These are phyloP conservation scores for Ophraella communa DNA, from an alignment of 2,888 invertebrate species.

Conservation along the genomic window DNA sequence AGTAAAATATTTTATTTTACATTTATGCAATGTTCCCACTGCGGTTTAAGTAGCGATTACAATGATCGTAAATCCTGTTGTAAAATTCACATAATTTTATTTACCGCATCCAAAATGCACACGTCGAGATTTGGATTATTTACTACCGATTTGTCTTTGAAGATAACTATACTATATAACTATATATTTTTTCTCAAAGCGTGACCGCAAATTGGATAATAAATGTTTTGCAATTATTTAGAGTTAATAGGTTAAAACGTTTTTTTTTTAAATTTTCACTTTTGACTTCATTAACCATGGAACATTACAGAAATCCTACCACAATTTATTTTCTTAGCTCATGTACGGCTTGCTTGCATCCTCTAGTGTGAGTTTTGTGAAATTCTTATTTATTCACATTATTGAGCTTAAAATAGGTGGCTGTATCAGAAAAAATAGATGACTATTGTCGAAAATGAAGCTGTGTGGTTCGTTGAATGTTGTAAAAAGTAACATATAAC, in stretches of 20 bases:
- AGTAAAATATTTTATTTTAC: background rate
- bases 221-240: background rate
- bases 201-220: background rate
- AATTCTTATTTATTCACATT: too few species aligned
- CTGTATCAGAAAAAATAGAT: too few species aligned
- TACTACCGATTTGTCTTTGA: background rate
- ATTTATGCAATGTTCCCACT: background rate
- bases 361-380: too few species aligned
- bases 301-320: too few species aligned
- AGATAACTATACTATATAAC: background rate
- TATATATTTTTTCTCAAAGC: background rate
- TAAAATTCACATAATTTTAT: background rate
- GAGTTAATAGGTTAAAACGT: background rate
- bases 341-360: too few species aligned
- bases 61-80: background rate
- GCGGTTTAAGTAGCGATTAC: conserved; percentile 2
- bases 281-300: too few species aligned
- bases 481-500: too few species aligned
- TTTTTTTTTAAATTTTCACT: too few species aligned
- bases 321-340: too few species aligned
- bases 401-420: too few species aligned
- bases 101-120: background rate
- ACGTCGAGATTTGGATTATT: background rate
- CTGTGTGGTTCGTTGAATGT: too few species aligned
- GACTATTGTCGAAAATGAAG: too few species aligned